A percentile compares a stretch with the other conserved stretches of the same genome.
Evolutionary conservation across 2,113 vertebrate genomes (phyloP).

Genomic region (Rattus norvegicus): DNA sequence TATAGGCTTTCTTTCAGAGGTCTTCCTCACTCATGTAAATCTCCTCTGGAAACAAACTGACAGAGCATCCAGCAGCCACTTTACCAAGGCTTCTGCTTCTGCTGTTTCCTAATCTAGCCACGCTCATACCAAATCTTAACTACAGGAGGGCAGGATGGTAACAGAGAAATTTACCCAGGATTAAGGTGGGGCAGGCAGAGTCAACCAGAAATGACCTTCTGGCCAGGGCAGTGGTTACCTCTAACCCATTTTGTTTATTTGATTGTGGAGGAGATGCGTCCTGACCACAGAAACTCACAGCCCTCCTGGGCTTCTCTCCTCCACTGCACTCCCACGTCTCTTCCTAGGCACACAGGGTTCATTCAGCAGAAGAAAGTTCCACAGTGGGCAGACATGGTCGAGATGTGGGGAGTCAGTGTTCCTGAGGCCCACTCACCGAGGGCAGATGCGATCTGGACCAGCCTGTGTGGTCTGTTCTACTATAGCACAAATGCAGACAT

Average conservation of each 20-base stretch:
- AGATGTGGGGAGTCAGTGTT: background rate
- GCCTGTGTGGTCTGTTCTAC: background rate
- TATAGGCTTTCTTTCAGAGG: background rate
- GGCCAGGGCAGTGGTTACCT: background rate
- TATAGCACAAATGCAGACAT: background rate
- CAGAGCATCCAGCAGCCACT: background rate
- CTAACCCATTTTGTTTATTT: background rate
- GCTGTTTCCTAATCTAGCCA: background rate
- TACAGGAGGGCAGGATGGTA: background rate
- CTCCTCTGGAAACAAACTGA: background rate
- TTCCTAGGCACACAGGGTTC: background rate
- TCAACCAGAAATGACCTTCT: background rate
- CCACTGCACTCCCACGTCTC: background rate
- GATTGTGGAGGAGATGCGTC: background rate
- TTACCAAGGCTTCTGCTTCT: background rate
- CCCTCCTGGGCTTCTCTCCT: background rate
- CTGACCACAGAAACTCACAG: background rate
- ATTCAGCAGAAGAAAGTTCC: background rate
- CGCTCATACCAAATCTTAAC: background rate
- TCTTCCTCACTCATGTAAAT: background rate
- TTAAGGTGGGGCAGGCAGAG: background rate
- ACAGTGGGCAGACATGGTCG: background rate
- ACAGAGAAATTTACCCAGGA: background rate
- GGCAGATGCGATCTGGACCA: background rate
- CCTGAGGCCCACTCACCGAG: accelerated